Conservation (phyloP, 2,888 invertebrate genomes). For the Mylabris sibirica region DNA sequence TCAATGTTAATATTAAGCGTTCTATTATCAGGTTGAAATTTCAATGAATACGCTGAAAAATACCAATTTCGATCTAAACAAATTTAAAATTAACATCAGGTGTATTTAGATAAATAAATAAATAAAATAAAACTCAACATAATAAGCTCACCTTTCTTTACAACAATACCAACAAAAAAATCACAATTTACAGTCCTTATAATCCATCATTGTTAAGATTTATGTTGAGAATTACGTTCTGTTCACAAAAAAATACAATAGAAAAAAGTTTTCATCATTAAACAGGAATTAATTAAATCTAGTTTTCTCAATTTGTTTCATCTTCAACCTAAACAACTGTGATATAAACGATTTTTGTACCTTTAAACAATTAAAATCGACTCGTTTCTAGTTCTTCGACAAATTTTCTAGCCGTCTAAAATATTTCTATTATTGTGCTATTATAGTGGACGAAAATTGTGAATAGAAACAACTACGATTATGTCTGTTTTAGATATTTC, state of each 20-base stretch:
- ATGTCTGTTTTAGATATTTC: neutral
- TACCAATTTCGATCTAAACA: neutral
- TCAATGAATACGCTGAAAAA: neutral
- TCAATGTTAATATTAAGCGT: neutral
- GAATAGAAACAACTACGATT: no score
- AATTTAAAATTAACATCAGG: neutral
- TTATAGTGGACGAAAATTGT: no score
- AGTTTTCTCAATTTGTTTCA: neutral
- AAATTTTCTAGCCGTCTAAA: no score
- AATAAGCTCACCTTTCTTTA: neutral
- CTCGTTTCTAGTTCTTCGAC: no score
- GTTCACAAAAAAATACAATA: neutral
- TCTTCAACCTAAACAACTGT: no score
- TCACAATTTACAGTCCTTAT: neutral
- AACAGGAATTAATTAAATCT: neutral
- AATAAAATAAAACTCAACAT: no score
- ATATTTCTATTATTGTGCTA: no score
- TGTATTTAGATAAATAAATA: no score
- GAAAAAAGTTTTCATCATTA: no score
- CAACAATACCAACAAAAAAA: neutral
- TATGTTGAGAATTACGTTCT: neutral
- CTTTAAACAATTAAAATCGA: no score
- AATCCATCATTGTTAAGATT: conserved; percentile 1
- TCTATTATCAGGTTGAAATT: neutral
- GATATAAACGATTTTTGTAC: no score